Evolutionary conservation across 1,140 invertebrate species (phyloP), one percentile per base, ranked within the genome.

Genomic region (Calosoma granatense): DNA sequence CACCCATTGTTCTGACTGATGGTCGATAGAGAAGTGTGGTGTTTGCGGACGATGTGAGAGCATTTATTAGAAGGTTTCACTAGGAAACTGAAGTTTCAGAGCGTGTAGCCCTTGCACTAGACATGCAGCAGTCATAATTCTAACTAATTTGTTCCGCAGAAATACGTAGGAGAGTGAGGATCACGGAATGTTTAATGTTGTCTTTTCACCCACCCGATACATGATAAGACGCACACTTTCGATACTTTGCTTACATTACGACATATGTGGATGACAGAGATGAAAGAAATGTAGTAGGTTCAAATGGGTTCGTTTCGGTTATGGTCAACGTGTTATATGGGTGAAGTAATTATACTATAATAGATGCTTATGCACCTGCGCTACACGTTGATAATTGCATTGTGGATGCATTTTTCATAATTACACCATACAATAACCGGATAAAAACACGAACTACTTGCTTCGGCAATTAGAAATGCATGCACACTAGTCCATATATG

Each of bases 61-160:
- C 73, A 75, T 76, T 76, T 76, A 76, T 76, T 72, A 36, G 41
- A 71, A 76, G 75, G 75, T 76, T 74, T 72, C 74, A 72, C 72
- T 71, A 70, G 71, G 73, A 71, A 56, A 57, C 52, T 72, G 75
- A 76, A 71, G 71, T 74, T 75, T 76, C 72, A 75, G 73, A 75
- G 75, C 75, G 74, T 76, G 75, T 72, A 72, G 74, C 74, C 68
- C 70, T 70, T 74, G 70, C 55, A 55, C 57, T 60, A 60, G 17
- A 36, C 26, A 36, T 9, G n/a, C 26, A 30, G 6, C 4, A 30
- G 6, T 30, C 4, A 47, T 47, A 47, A 47, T 47, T 47, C 41
- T 12, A 12, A 47, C 15, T 17, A 47, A 47, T 47, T 47, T 47
- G 41, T 47, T 47, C 41, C 41, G 41, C 41, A 47, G 17, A 47